phyloP scores from a whole-genome alignment of 2,797 vertebrate genomes.

The Phoebastria nigripes region DNA sequence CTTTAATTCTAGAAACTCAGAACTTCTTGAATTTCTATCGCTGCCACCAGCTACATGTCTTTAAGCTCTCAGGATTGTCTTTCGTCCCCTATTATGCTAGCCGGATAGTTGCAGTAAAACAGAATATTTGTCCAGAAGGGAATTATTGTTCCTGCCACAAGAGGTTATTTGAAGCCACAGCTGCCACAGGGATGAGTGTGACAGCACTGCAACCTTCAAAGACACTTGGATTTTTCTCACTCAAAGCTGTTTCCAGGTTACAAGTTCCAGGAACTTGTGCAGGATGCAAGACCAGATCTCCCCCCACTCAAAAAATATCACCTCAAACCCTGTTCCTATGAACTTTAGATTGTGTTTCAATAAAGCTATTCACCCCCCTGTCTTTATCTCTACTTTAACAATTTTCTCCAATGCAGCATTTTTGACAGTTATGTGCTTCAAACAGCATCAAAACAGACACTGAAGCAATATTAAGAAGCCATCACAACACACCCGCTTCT shows the following conservation, averaged over 20 bases:
- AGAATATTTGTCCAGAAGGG: neutral
- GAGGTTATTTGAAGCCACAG: neutral
- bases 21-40: neutral
- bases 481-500: neutral
- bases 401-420: neutral
- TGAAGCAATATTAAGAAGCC: neutral
- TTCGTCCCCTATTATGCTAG: neutral
- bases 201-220: neutral
- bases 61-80: neutral
- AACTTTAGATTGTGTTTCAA: neutral
- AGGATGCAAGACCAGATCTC: neutral
- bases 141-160: neutral
- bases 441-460: neutral
- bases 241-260: neutral
- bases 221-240: neutral
- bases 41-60: neutral
- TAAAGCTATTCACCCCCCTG: neutral
- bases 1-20: neutral
- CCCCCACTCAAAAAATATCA: neutral
- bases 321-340: neutral
- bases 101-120: neutral
- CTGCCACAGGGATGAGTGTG: neutral
- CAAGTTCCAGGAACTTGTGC: neutral
- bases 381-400: neutral
- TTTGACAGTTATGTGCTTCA: neutral